These are phyloP conservation scores for Eueides isabella DNA, from an alignment of 1,140 invertebrate species.

Conservation along the genomic window DNA sequence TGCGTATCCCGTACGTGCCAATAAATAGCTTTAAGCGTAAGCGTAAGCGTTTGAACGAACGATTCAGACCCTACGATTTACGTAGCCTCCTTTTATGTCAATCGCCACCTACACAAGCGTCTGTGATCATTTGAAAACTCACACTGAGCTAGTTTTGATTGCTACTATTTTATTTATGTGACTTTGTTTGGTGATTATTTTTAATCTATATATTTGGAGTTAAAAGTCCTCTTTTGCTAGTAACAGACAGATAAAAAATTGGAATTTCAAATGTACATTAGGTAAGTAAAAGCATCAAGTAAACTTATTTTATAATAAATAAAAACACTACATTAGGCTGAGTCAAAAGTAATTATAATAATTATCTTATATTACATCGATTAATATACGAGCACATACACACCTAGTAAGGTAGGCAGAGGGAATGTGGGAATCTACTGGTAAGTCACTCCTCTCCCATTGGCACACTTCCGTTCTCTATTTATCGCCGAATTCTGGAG, in stretches of 20 bases:
- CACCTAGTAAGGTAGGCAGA: too few species aligned
- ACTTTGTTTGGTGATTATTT: background rate
- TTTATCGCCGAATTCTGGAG: too few species aligned
- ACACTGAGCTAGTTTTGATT: constrained; percentile 6
- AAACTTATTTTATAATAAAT: too few species aligned
- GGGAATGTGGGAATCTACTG: too few species aligned
- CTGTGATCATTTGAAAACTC: constrained; percentile 11
- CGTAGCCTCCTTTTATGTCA: constrained; percentile 61
- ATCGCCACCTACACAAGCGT: constrained; percentile 52
- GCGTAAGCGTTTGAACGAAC: constrained; percentile 39
- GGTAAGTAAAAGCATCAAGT: too few species aligned
- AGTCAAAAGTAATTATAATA: too few species aligned
- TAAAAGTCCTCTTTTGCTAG: background rate
- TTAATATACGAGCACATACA: background rate
- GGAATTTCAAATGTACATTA: too few species aligned
- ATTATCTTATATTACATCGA: background rate
- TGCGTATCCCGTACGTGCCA: constrained; percentile 77
- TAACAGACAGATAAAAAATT: background rate
- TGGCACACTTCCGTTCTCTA: too few species aligned
- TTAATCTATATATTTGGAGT: background rate
- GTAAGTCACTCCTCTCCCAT: too few species aligned
- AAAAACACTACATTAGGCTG: too few species aligned
- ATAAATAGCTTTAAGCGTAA: constrained; percentile 72
- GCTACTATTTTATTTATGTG: background rate
- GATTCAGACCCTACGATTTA: constrained; percentile 67